These are phyloP conservation scores for Daptonema setosum DNA, from an alignment of 2,888 invertebrate species.

Conservation along the genomic window DNA sequence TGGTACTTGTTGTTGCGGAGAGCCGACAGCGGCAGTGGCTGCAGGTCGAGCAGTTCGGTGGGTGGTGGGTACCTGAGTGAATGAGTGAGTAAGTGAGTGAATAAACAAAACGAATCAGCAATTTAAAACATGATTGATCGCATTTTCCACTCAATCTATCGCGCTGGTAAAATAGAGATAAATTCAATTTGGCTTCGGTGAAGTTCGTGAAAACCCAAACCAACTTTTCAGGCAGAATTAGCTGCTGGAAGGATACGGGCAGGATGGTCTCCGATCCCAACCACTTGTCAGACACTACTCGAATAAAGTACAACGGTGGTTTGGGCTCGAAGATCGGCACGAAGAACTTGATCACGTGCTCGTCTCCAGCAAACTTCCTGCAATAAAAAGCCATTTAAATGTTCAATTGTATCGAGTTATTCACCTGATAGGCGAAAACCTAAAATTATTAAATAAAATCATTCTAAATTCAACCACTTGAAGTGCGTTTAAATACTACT, in stretches of 20 bases:
- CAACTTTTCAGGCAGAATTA: not conserved
- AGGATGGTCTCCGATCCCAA: conserved; percentile 35
- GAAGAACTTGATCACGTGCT: conserved; percentile 86
- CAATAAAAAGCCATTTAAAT: too few relatives aligned
- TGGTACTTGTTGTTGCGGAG: conserved; percentile 66
- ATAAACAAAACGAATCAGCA: too few relatives aligned
- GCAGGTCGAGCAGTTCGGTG: conserved; percentile 82
- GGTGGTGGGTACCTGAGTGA: conserved; percentile 93
- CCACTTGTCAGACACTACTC: conserved; percentile 38
- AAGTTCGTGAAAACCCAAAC: too few relatives aligned
- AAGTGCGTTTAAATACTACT: too few relatives aligned
- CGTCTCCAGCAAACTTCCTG: conserved; percentile 73
- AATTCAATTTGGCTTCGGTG: too few relatives aligned
- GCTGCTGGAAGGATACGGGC: conserved; percentile 62
- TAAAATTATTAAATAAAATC: not conserved
- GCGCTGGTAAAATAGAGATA: too few relatives aligned
- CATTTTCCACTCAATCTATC: too few relatives aligned
- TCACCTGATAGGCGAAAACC: not conserved
- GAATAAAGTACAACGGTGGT: conserved; percentile 87
- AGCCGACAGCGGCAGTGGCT: conserved; percentile 76
- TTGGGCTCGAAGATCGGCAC: conserved; percentile 95
- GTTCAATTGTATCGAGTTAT: not conserved
- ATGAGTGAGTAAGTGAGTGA: too few relatives aligned
- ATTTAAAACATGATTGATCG: conserved; percentile 86
- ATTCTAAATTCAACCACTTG: not conserved